These are phyloP conservation scores for Drosophila triauraria DNA, from an alignment of 1,140 invertebrate species.

Conservation along the genomic window DNA sequence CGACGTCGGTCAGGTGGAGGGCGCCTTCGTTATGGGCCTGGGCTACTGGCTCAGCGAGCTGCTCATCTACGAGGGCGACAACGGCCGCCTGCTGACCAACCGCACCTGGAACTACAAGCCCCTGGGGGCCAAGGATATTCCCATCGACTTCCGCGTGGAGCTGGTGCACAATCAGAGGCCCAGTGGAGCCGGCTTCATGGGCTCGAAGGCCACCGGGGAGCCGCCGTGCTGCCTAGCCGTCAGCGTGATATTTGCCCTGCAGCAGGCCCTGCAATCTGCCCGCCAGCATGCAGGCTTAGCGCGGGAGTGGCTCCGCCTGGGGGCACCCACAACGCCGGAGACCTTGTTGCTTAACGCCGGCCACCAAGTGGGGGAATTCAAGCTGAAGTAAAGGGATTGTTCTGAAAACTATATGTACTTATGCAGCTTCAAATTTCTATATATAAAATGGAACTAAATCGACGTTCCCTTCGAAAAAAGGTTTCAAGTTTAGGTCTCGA, in stretches of 20 bases:
- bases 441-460: not conserved
- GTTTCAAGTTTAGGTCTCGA: too few relatives aligned
- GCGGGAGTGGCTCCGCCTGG: slow-evolving; percentile 86
- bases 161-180: slow-evolving; percentile 87
- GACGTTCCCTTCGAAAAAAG: too few relatives aligned
- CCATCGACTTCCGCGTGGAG: slow-evolving; percentile 92
- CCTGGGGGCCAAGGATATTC: slow-evolving; percentile 93
- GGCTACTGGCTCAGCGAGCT: slow-evolving; percentile 93
- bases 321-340: slow-evolving; percentile 86
- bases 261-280: slow-evolving; percentile 90
- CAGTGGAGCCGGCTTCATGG: slow-evolving; percentile 90
- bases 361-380: slow-evolving; percentile 59
- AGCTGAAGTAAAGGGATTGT: slow-evolving; percentile 42
- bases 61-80: slow-evolving; percentile 87
- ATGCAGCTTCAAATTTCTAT: not conserved
- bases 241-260: slow-evolving; percentile 89
- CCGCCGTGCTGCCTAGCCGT: slow-evolving; percentile 90
- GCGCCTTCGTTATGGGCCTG: slow-evolving; percentile 94
- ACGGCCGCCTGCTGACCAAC: slow-evolving; percentile 88
- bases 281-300: slow-evolving; percentile 87
- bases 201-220: slow-evolving; percentile 94
- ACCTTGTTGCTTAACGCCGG: slow-evolving; percentile 81
- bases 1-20: slow-evolving; percentile 96
- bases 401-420: not conserved
- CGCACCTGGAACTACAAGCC: slow-evolving; percentile 95